These are phyloP conservation scores for Ctenicera cuprea DNA, from an alignment of 2,888 invertebrate species.

Conservation along the genomic window DNA sequence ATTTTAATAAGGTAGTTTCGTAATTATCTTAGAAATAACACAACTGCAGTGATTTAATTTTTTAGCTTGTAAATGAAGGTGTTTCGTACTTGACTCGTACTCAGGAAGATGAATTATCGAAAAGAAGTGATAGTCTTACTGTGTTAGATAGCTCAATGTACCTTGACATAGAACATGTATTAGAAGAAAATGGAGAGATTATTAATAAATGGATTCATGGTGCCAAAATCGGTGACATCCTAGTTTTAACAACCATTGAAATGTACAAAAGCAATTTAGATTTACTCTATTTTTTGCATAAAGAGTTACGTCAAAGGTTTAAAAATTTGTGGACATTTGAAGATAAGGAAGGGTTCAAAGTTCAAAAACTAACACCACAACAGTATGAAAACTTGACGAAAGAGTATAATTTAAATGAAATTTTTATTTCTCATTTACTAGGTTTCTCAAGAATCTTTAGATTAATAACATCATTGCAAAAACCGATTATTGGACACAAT, in stretches of 20 bases:
- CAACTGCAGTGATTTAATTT: no score
- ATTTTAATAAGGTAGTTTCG: slow-evolving; percentile 81
- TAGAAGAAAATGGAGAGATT: slow-evolving; percentile 67
- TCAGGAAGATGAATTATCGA: slow-evolving; percentile 71
- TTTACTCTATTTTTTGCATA: slow-evolving; percentile 77
- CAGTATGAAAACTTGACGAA: slow-evolving; percentile 64
- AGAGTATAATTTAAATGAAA: slow-evolving; percentile 72
- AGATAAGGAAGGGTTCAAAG: slow-evolving; percentile 66
- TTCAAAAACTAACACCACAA: slow-evolving; percentile 67
- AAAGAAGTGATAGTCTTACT: slow-evolving; percentile 54
- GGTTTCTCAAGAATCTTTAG: slow-evolving; percentile 83
- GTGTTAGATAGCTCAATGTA: slow-evolving; percentile 57
- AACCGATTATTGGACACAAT: slow-evolving; percentile 88
- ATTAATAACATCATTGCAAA: slow-evolving; percentile 76
- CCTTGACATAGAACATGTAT: slow-evolving; percentile 68
- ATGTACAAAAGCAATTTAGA: slow-evolving; percentile 72
- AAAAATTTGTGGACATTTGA: slow-evolving; percentile 67
- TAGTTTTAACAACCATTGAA: slow-evolving; percentile 61
- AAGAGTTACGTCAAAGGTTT: slow-evolving; percentile 76
- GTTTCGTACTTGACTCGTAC: slow-evolving; percentile 79
- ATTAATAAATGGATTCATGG: slow-evolving; percentile 69
- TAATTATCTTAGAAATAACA: no score
- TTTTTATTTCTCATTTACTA: slow-evolving; percentile 73
- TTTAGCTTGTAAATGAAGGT: slow-evolving; percentile 81
- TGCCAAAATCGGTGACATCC: slow-evolving; percentile 61